These are phyloP conservation scores for Daboia siamensis DNA, from an alignment of 2,113 vertebrate species.

Conservation along the genomic window DNA sequence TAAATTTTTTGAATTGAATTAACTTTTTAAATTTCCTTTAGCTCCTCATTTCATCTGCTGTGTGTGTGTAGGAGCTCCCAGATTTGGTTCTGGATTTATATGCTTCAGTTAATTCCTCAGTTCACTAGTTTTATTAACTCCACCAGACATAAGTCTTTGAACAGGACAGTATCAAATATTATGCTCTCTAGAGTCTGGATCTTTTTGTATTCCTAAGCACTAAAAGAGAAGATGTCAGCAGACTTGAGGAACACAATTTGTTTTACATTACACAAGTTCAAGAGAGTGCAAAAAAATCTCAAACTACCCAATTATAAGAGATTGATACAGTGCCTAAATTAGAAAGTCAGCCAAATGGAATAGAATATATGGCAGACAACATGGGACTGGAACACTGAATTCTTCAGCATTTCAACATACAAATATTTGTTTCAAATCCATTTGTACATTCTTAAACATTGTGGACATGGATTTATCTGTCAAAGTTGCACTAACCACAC, in stretches of 20 bases:
- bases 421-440: background rate
- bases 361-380: background rate
- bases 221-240: background rate
- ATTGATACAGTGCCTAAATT: background rate
- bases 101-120: background rate
- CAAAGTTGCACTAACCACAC: background rate
- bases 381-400: background rate
- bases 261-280: background rate
- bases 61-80: background rate
- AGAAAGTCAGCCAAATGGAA: background rate
- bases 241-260: background rate
- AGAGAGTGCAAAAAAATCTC: background rate
- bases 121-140: background rate
- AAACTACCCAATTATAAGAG: background rate
- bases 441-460: background rate
- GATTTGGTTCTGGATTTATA: background rate
- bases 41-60: background rate
- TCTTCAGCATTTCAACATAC: background rate
- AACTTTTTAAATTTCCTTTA: background rate
- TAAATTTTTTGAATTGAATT: background rate
- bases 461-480: background rate
- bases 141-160: background rate
- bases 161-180: background rate
- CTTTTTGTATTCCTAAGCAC: background rate
- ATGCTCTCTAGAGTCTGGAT: background rate